Evolutionary conservation across 2,797 vertebrate genomes (phyloP).

Genomic region (Danio tinwini): DNA sequence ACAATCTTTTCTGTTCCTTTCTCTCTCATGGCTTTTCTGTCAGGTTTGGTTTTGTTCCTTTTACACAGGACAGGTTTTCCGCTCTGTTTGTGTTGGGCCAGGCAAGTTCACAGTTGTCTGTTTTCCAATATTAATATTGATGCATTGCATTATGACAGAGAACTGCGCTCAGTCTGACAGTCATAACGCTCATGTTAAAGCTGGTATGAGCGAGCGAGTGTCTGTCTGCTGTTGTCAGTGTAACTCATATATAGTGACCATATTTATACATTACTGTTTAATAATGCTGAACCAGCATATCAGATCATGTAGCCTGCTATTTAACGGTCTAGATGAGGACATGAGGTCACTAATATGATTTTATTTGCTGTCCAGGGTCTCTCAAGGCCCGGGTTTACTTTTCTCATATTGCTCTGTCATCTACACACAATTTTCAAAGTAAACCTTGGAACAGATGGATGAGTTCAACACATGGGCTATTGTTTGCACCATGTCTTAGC

Average conservation of each 20-base stretch:
- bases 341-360: too few species aligned
- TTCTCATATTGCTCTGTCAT: too few species aligned
- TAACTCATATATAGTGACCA: neutral
- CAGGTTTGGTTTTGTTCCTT: slow-evolving; percentile 62
- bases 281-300: neutral
- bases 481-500: too few species aligned
- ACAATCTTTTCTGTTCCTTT: slow-evolving; percentile 59
- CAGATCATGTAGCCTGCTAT: neutral
- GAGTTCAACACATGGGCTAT: too few species aligned
- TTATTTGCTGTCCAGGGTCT: neutral
- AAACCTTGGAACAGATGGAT: too few species aligned
- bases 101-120: slow-evolving; percentile 38
- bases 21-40: slow-evolving; percentile 60
- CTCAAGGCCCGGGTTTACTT: too few species aligned
- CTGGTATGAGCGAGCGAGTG: neutral
- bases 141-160: slow-evolving; percentile 32
- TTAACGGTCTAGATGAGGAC: neutral
- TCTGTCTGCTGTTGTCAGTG: neutral
- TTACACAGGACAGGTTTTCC: slow-evolving; percentile 60
- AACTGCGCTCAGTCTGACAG: slow-evolving; percentile 8
- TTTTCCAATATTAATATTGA: slow-evolving; percentile 44
- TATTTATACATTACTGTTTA: slow-evolving; percentile 7
- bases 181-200: slow-evolving; percentile 12
- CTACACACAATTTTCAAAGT: too few species aligned
- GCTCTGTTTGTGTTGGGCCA: slow-evolving; percentile 59